Conservation (phyloP, 2,113 vertebrate species). For the Gorsachius goisagi region DNA sequence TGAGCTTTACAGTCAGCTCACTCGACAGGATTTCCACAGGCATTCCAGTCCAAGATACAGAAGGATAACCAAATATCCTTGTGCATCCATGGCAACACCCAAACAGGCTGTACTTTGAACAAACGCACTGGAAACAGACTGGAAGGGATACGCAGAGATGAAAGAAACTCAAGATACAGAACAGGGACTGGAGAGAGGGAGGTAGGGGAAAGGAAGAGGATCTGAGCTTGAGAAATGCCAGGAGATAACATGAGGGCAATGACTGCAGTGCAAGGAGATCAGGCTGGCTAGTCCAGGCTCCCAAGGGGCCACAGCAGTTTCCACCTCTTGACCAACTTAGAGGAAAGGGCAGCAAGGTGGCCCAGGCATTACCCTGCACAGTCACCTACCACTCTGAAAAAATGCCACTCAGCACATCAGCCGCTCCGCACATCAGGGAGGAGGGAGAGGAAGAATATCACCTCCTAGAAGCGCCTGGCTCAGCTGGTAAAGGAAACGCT, state of each 20-base stretch:
- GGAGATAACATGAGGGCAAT: neutral
- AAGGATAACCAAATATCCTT: neutral
- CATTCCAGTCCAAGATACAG: neutral
- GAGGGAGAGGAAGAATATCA: neutral
- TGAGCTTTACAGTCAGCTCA: neutral
- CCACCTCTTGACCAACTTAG: neutral
- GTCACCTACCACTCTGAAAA: neutral
- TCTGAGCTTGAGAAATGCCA: neutral
- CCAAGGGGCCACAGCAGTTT: neutral
- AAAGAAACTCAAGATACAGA: neutral
- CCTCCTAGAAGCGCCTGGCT: neutral
- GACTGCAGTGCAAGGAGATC: neutral
- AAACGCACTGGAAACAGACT: neutral
- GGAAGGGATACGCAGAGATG: neutral
- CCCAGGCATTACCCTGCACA: neutral
- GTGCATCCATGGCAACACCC: constrained; percentile 8
- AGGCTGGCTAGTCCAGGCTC: neutral
- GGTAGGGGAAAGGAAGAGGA: neutral
- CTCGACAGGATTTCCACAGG: neutral
- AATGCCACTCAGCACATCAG: neutral
- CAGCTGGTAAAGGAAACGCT: neutral
- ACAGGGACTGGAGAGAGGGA: neutral
- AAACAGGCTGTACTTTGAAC: neutral
- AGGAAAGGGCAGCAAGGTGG: neutral
- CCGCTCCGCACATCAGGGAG: neutral